These are phyloP conservation scores for Hoplodrina blanda DNA, from an alignment of 2,888 invertebrate species.

Conservation along the genomic window DNA sequence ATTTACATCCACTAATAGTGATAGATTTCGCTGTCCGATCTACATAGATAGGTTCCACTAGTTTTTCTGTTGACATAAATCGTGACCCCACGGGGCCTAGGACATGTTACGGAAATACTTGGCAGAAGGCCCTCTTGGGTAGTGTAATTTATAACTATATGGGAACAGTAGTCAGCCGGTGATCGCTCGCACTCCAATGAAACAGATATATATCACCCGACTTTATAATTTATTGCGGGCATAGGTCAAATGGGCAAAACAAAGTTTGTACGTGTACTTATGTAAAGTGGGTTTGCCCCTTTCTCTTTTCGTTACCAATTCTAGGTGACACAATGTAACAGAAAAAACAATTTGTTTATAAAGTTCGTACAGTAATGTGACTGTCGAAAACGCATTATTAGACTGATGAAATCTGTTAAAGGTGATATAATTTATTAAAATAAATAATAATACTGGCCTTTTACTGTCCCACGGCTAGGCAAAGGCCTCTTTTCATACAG, in stretches of 20 bases:
- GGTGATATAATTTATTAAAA: too few relatives aligned
- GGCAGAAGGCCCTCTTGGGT: slow-evolving; percentile 79
- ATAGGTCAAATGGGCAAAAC: slow-evolving; percentile 62
- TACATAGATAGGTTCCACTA: slow-evolving; percentile 70
- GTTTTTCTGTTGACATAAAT: slow-evolving; percentile 87
- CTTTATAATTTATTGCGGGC: slow-evolving; percentile 64
- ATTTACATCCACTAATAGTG: slow-evolving; percentile 57
- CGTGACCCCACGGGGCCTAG: slow-evolving; percentile 69
- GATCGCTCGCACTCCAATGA: slow-evolving; percentile 63
- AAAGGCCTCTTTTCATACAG: too few relatives aligned
- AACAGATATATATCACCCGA: slow-evolving; percentile 63
- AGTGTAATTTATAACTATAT: slow-evolving; percentile 81
- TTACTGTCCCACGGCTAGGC: too few relatives aligned
- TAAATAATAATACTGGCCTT: too few relatives aligned
- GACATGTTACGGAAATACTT: slow-evolving; percentile 79
- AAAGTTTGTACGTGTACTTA: slow-evolving; percentile 50
- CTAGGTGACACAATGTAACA: neutral
- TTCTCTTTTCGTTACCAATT: slow-evolving; percentile 11
- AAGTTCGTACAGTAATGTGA: neutral
- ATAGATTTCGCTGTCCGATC: slow-evolving; percentile 61
- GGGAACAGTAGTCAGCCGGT: slow-evolving; percentile 53
- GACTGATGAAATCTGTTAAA: too few relatives aligned
- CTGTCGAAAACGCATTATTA: neutral
- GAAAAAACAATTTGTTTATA: neutral
- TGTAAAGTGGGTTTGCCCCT: slow-evolving; percentile 32